Conservation (phyloP, 2,888 invertebrate genomes). For the Heliconius sara region DNA sequence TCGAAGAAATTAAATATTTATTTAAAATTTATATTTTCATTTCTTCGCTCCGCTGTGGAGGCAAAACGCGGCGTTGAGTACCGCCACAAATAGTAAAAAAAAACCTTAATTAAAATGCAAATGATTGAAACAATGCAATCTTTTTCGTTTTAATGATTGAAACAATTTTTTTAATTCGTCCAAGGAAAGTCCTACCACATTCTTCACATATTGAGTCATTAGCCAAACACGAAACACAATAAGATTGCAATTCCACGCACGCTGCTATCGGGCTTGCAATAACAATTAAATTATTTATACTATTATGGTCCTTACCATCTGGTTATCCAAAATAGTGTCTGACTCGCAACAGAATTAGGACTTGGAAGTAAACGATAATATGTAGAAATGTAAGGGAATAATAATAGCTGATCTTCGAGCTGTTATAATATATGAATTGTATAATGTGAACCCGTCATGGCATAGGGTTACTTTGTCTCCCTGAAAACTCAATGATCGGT, state of each 20-base stretch:
- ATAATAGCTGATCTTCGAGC: not conserved
- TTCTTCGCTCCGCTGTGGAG: too few relatives aligned
- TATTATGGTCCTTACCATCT: constrained; percentile 2
- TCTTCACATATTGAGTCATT: not conserved
- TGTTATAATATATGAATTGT: too few relatives aligned
- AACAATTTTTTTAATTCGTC: not conserved
- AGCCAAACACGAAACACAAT: not conserved
- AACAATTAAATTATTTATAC: constrained; percentile 16
- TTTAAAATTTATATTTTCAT: too few relatives aligned
- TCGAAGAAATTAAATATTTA: too few relatives aligned
- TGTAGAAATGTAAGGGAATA: not conserved
- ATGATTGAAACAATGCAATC: not conserved
- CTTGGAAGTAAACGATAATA: not conserved
- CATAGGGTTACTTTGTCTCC: too few relatives aligned
- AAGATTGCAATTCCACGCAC: constrained; percentile 6
- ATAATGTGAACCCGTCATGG: too few relatives aligned
- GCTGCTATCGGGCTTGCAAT: not conserved
- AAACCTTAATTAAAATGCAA: not conserved
- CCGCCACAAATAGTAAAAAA: too few relatives aligned
- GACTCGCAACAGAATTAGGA: not conserved
- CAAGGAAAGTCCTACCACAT: not conserved
- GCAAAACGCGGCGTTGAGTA: too few relatives aligned
- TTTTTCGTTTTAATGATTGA: too few relatives aligned
- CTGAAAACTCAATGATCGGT: too few relatives aligned
- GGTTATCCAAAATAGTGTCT: constrained; percentile 1